Conservation (phyloP, 2,113 vertebrate species). For the Carollia perspicillata region DNA sequence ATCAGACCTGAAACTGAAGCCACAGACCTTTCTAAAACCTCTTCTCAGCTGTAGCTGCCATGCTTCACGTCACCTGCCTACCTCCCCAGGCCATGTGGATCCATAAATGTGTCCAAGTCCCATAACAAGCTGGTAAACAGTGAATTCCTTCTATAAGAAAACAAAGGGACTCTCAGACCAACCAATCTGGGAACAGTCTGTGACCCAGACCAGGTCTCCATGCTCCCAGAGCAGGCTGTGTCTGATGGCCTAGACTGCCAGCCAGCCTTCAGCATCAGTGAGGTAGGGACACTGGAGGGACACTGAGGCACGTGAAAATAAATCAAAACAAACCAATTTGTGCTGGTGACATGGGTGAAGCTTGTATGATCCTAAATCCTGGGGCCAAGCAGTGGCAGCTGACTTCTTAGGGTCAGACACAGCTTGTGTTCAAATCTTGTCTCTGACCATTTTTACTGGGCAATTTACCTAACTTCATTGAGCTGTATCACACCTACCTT, state of each 20-base stretch:
- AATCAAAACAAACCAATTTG: background rate
- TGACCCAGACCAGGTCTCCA: background rate
- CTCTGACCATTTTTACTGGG: background rate
- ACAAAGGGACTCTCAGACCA: background rate
- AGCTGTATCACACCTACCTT: background rate
- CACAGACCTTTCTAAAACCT: slow-evolving; percentile 22
- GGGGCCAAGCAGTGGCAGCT: background rate
- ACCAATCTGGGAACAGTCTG: background rate
- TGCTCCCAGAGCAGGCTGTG: background rate
- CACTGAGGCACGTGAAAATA: background rate
- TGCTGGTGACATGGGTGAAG: background rate
- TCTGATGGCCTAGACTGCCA: background rate
- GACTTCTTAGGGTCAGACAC: background rate
- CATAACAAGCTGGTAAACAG: background rate
- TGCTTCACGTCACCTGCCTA: background rate
- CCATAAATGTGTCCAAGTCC: background rate
- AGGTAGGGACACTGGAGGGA: background rate
- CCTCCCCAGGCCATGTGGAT: background rate
- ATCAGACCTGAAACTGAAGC: slow-evolving; percentile 32
- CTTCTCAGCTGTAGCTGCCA: background rate
- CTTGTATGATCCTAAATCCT: background rate
- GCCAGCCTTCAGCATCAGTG: background rate
- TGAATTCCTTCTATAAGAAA: background rate
- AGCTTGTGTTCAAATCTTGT: too few relatives aligned
- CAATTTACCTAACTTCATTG: background rate